Percentiles rank a stretch among this genome's conserved stretches.
These are phyloP conservation scores for Delia radicum DNA, from an alignment of 1,140 invertebrate genomes.

Conservation along the genomic window DNA sequence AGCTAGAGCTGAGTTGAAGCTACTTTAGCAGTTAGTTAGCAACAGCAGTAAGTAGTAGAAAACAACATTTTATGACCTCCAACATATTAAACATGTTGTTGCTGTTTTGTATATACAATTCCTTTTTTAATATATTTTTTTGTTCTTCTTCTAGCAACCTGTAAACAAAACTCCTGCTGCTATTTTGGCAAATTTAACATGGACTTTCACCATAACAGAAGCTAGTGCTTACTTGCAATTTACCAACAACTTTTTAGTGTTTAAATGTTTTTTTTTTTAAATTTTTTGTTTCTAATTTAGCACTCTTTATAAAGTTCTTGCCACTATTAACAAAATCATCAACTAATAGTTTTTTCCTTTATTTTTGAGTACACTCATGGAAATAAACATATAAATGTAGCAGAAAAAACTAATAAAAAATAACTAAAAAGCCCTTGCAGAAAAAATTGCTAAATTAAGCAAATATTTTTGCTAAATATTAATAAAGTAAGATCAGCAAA, in stretches of 20 bases:
- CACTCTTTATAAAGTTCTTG: not conserved
- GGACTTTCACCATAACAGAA: not conserved
- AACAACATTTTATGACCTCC: not conserved
- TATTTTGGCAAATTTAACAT: not conserved
- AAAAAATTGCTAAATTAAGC: no score
- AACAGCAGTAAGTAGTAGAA: not conserved
- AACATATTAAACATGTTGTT: not conserved
- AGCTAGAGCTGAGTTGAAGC: no score
- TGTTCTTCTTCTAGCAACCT: not conserved
- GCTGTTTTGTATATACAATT: not conserved
- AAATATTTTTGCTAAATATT: no score
- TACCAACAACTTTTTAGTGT: not conserved
- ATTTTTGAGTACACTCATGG: no score
- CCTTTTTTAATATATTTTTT: not conserved
- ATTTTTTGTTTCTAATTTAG: not conserved
- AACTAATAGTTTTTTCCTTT: not conserved
- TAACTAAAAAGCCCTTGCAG: no score
- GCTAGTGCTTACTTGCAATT: not conserved
- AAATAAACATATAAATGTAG: no score
- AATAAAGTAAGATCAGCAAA: no score
- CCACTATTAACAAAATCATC: not conserved
- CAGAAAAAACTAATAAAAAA: no score
- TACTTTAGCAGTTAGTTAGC: not conserved
- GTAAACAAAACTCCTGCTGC: not conserved
- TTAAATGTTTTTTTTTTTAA: not conserved